Evolutionary conservation across 2,113 vertebrate genomes (phyloP).

Genomic region (Plotosus lineatus): DNA sequence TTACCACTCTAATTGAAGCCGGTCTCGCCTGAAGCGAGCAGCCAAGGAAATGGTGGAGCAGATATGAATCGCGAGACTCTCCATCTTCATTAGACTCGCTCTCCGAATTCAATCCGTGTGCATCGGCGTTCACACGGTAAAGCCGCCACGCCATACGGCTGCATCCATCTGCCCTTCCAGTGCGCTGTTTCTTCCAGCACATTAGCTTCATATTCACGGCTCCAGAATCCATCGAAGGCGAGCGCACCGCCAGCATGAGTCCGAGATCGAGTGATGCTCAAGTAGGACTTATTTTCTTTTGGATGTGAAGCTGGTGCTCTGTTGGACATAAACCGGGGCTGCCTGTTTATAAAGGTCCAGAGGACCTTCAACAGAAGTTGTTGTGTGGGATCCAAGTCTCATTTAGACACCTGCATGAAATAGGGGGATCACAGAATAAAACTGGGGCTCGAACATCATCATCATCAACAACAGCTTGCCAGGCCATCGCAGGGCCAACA

Average conservation of each 20-base stretch:
- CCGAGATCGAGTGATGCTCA: neutral
- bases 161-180: constrained; percentile 45
- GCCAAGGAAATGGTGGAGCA: constrained; percentile 62
- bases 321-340: neutral
- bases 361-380: neutral
- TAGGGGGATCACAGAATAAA: too few relatives aligned
- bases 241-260: neutral
- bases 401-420: too few relatives aligned
- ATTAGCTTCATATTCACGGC: constrained; percentile 24
- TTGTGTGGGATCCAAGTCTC: too few relatives aligned
- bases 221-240: neutral
- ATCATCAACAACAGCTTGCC: too few relatives aligned
- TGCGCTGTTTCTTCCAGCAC: constrained; percentile 21
- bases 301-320: neutral
- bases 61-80: constrained; percentile 65
- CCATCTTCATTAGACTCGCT: constrained; percentile 70
- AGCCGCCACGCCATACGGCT: constrained; percentile 64
- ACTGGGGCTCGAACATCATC: too few relatives aligned
- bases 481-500: too few relatives aligned
- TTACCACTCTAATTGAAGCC: constrained; percentile 69
- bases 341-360: too few relatives aligned
- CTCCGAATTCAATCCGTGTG: constrained; percentile 60
- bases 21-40: constrained; percentile 59
- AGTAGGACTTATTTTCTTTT: neutral
- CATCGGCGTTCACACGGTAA: constrained; percentile 57